These are phyloP conservation scores for Leptinotarsa texana DNA, from an alignment of 1,140 invertebrate species.

Conservation along the genomic window DNA sequence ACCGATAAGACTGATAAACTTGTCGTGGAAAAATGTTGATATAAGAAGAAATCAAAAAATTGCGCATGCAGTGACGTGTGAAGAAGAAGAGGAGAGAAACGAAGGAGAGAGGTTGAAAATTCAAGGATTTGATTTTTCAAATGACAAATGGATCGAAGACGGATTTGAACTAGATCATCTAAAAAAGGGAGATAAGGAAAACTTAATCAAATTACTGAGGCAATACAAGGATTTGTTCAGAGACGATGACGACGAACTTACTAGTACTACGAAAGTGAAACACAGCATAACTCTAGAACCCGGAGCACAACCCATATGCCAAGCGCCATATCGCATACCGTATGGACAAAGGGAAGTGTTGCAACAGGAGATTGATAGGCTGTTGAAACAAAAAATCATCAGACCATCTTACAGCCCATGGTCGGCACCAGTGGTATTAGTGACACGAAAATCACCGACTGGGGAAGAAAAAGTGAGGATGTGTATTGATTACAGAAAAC, in stretches of 20 bases:
- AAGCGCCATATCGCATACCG: background rate
- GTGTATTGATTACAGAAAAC: constrained; percentile 25
- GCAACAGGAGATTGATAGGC: background rate
- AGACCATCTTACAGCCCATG: constrained; percentile 19
- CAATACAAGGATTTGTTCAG: constrained; percentile 12
- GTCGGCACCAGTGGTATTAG: constrained; percentile 23
- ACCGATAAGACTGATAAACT: constrained; percentile 4
- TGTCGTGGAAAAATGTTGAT: background rate
- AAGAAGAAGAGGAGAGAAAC: constrained; percentile 2
- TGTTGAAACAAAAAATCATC: constrained; percentile 18
- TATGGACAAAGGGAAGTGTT: background rate
- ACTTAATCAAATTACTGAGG: background rate
- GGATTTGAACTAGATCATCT: background rate
- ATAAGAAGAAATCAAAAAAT: background rate
- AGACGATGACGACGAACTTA: constrained; percentile 9
- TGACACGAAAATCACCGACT: constrained; percentile 17
- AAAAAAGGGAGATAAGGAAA: background rate
- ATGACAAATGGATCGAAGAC: constrained; percentile 10
- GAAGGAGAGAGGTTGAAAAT: background rate
- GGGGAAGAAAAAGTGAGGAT: constrained; percentile 22
- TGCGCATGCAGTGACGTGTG: background rate
- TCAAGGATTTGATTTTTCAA: background rate
- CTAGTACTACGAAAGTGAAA: background rate
- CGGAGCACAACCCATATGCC: background rate
- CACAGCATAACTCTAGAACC: background rate